phyloP scores from a whole-genome alignment of 2,113 vertebrate genomes.

The Oncorhynchus nerka region DNA sequence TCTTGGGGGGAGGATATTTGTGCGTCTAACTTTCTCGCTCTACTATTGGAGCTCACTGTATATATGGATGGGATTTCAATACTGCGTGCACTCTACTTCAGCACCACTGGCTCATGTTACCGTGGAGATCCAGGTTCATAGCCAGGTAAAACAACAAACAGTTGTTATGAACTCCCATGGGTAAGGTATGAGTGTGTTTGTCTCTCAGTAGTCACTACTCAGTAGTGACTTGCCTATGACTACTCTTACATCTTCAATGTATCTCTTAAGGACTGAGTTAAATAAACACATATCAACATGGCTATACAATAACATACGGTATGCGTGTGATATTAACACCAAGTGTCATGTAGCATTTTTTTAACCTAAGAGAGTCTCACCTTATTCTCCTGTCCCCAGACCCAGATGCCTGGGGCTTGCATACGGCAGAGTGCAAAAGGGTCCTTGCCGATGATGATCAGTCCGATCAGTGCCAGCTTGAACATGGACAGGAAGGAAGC shows the following conservation, averaged over 20 bases:
- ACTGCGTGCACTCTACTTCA: no score
- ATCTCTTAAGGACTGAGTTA: no score
- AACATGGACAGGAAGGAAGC: constrained; percentile 96
- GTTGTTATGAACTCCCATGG: background rate
- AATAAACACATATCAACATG: no score
- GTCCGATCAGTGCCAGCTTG: constrained; percentile 95
- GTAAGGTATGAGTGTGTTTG: background rate
- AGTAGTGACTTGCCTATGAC: background rate
- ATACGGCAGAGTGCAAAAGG: constrained; percentile 91
- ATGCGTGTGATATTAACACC: no score
- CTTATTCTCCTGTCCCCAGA: constrained; percentile 98
- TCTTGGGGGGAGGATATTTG: no score
- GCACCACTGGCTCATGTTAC: background rate
- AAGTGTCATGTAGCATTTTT: no score
- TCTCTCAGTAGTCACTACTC: background rate
- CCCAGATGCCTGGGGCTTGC: constrained; percentile 93
- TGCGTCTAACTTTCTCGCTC: no score
- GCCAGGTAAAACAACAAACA: background rate
- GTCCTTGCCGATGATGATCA: constrained; percentile 93
- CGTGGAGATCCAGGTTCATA: background rate
- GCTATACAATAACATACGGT: no score
- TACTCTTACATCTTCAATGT: no score
- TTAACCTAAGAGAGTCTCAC: constrained; percentile 57
- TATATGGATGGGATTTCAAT: no score
- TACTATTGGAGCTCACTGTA: no score